Conservation (phyloP, 2,888 invertebrate genomes). For the Caenorhabditis sp. region DNA sequence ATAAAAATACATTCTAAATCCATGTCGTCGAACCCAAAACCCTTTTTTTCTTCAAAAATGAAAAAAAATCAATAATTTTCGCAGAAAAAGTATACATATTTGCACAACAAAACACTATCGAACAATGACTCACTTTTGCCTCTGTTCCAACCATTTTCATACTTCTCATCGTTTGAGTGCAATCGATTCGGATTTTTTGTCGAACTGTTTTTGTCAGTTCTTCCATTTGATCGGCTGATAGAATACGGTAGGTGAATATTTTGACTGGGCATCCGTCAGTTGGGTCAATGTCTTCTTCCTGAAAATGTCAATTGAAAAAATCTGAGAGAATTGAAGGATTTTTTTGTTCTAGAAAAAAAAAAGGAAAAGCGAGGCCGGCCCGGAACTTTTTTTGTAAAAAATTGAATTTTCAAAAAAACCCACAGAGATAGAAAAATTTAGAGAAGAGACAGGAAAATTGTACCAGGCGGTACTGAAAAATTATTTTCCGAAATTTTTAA, state of each 20-base stretch:
- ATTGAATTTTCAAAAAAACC: too few relatives aligned
- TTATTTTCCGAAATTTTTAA: too few relatives aligned
- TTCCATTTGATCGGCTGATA: conserved; percentile 58
- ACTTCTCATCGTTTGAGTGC: conserved; percentile 33
- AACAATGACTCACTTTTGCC: conserved; percentile 22
- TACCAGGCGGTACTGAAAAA: too few relatives aligned
- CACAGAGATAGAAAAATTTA: too few relatives aligned
- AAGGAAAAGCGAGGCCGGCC: too few relatives aligned
- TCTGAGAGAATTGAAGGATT: too few relatives aligned
- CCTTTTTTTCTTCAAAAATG: background rate
- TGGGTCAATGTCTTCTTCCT: conserved; percentile 68
- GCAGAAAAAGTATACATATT: background rate
- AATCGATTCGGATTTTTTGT: conserved; percentile 54
- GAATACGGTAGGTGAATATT: conserved; percentile 60
- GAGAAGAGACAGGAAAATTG: too few relatives aligned
- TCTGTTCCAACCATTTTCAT: conserved; percentile 47
- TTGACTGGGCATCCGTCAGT: conserved; percentile 63
- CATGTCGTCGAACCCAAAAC: too few relatives aligned
- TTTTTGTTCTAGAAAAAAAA: background rate
- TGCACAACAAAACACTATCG: background rate
- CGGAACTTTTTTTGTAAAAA: too few relatives aligned
- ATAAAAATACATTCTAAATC: background rate
- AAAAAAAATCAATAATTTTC: background rate
- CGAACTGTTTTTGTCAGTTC: conserved; percentile 62
- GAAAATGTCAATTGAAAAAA: too few relatives aligned